Base-by-base conservation (phyloP, 2,113 vertebrate species). In the Tympanuchus pallidicinctus region DNA sequence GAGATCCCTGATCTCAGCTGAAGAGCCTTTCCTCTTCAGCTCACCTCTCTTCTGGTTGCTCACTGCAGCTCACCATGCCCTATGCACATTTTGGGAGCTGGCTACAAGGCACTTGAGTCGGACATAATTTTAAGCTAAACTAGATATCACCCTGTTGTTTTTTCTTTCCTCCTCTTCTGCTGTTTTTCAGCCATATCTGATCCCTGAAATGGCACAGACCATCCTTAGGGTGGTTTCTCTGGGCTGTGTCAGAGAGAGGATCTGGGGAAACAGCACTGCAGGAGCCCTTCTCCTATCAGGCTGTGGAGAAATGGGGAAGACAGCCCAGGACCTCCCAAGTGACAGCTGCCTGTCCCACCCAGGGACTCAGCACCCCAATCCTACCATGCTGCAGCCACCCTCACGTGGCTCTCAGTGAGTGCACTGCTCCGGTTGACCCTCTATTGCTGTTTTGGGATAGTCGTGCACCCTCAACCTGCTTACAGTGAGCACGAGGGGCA, bases 401-500 rank as follows among this genome's bases (percentile, higher is more conserved):
- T 36, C 7, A 24, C 32, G 10, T 15, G 12, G 40, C 11, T 25
- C 48, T 48, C 42, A 67, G 67, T 1, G 2, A 64, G 36, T 0
- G 1, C 70, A 25, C n/a, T 0, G 1, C 24, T 22, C 83, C 19
- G 47, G 30, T 47, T 11, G 30, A 54, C 27, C 13, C 45, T 13
- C 12, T 0, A 0, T 2, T 57, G 25, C 60, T 81, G 40, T 0
- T 34, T 0, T 1, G n/a, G 45, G 50, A 75, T 50, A 6, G 4
- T 1, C 8, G 0, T 4, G 10, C 21, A 17, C 11, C 70, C 36
- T 50, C 47, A 83, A 19, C 24, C 32, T 27, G 0, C 64, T 3
- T 0, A 0, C 22, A 79, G 17, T 16, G 5, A 13, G 27, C 86
- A 45, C 42, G 30, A 71, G 21, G 40, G n/a, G 90, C 42, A 24